Evolutionary conservation across 1,140 invertebrate genomes (phyloP), one percentile per base, ranked within the genome.

Genomic region (Bombyx mandarina): DNA sequence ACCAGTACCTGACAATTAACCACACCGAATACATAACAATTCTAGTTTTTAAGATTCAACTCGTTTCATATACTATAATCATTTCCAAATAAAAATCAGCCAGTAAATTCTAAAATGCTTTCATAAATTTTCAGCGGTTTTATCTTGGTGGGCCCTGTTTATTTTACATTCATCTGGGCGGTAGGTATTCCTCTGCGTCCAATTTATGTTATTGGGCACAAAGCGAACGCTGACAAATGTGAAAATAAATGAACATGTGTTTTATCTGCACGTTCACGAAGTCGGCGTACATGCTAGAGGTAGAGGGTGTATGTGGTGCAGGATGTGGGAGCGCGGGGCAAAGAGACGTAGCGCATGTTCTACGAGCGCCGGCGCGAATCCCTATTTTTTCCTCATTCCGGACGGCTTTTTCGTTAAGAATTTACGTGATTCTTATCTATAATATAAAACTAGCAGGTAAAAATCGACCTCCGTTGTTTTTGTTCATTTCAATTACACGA

Each of bases 181-280:
- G 77, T 79, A 82, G 79, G 77, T 79, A 82, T 83, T 79, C 81
- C 81, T 85, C 82, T 77, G 70, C 80, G 82, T 86, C 82, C 83
- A 86, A 86, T 85, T 86, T 86, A 86, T 85, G 83, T 86, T 86
- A 86, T 81, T 85, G 80, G 79, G 83, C 78, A 83, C 83, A 83
- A 83, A 85, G 85, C 83, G 83, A 85, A 86, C 76, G 82, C 82
- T 86, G 83, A 86, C 83, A 86, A 86, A 85, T 82, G 79, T 75
- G 76, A 86, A 86, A 86, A 83, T 85, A 86, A 86, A 86, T 83
- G 82, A 85, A 83, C 82, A 82, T 78, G 82, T 79, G 82, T 83
- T 87, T 85, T 85, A 85, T 83, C 78, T 85, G 67, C 73, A 76
- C 74, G 70, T 65, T 75, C 70, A 65, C 66, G 70, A 74, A 78